phyloP scores from a whole-genome alignment of 2,888 invertebrate species.

The Dermolepida albohirtum region DNA sequence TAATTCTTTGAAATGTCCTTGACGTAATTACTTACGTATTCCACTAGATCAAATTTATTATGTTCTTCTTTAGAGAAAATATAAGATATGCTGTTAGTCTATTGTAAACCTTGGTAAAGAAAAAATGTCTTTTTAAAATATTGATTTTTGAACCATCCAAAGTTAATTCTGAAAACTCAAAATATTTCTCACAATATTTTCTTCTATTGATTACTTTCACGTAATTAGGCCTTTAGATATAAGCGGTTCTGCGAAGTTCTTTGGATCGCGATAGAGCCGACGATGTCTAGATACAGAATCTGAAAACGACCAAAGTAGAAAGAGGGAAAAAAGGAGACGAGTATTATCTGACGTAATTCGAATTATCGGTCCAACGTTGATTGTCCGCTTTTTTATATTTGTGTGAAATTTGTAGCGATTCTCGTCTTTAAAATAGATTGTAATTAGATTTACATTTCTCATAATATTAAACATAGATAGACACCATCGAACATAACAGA shows the following conservation, averaged over 20 bases:
- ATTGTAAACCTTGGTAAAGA: too few relatives aligned
- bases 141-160: too few relatives aligned
- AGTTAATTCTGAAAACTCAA: neutral
- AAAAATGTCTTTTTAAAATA: too few relatives aligned
- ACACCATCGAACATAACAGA: neutral
- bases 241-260: constrained; percentile 1
- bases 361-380: constrained; percentile 17
- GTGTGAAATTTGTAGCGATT: constrained; percentile 5
- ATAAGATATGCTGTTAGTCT: too few relatives aligned
- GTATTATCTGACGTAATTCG: neutral
- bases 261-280: constrained; percentile 7
- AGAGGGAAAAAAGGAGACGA: neutral
- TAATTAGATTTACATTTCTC: constrained; percentile 11
- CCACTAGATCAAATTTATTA: too few relatives aligned
- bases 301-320: neutral
- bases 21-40: too few relatives aligned
- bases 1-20: too few relatives aligned
- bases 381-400: neutral
- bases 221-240: constrained; percentile 21
- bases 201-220: constrained; percentile 19
- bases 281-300: neutral
- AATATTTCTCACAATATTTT: constrained; percentile 16
- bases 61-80: too few relatives aligned
- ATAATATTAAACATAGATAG: neutral
- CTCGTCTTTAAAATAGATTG: constrained; percentile 2